These are phyloP conservation scores for Vandiemenella viatica DNA, from an alignment of 2,888 invertebrate genomes.

Conservation along the genomic window DNA sequence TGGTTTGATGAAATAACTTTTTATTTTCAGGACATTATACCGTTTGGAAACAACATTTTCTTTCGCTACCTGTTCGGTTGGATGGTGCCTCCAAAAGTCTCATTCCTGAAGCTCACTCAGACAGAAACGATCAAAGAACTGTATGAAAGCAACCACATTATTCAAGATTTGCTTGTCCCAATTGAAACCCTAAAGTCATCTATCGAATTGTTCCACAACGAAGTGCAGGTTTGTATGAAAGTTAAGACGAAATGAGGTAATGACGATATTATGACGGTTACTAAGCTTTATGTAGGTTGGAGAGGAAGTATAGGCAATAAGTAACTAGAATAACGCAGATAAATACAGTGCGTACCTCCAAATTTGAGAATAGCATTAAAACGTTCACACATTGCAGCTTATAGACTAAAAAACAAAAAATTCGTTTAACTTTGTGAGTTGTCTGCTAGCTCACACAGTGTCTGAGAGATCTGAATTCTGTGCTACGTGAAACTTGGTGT, in stretches of 20 bases:
- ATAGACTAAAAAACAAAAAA: too few relatives aligned
- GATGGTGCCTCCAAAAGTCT: conserved; percentile 71
- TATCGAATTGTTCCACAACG: conserved; percentile 46
- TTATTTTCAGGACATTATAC: conserved; percentile 51
- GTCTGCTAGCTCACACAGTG: too few relatives aligned
- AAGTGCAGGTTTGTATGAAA: conserved; percentile 39
- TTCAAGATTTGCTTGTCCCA: conserved; percentile 71
- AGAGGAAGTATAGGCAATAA: too few relatives aligned
- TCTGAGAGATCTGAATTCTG: too few relatives aligned
- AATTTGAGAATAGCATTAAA: too few relatives aligned
- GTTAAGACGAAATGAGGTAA: not conserved
- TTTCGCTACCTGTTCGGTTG: conserved; percentile 64
- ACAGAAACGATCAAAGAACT: conserved; percentile 49
- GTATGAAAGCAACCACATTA: conserved; percentile 61
- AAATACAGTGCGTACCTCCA: too few relatives aligned
- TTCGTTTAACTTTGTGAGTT: too few relatives aligned
- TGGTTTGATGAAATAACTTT: not conserved
- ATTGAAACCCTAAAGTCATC: conserved; percentile 41
- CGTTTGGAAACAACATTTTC: conserved; percentile 60
- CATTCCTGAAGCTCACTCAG: conserved; percentile 63
- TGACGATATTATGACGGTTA: not conserved
- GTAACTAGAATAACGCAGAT: too few relatives aligned
- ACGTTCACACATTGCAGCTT: too few relatives aligned
- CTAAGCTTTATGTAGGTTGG: too few relatives aligned
- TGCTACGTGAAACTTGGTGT: too few relatives aligned